Evolutionary conservation across 2,797 vertebrate species (phyloP).

Genomic region (Danio tinwini): DNA sequence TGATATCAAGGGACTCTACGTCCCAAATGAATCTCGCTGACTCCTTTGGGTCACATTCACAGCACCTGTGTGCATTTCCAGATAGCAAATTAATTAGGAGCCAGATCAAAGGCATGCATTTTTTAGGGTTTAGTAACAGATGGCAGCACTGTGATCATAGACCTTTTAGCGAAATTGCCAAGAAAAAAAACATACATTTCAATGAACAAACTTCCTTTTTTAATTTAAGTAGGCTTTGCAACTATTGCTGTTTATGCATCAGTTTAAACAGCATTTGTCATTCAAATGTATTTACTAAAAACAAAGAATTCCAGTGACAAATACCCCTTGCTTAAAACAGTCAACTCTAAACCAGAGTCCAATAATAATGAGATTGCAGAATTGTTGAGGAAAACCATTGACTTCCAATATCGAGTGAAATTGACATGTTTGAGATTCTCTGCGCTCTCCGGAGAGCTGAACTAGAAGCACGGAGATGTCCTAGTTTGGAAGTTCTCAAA

Average conservation of each 20-base stretch:
- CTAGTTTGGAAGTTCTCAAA: conserved; percentile 47
- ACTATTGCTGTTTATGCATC: not conserved
- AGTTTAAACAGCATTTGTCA: not conserved
- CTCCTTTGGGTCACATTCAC: conserved; percentile 33
- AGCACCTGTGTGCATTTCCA: conserved; percentile 18
- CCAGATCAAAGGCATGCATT: conserved; percentile 12
- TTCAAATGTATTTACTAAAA: not conserved
- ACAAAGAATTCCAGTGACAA: no score
- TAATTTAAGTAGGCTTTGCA: not conserved
- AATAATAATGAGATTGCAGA: not conserved
- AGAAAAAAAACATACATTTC: not conserved
- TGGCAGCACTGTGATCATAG: not conserved
- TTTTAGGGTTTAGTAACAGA: conserved; percentile 27
- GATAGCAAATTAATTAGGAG: conserved; percentile 34
- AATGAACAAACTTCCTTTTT: conserved; percentile 4
- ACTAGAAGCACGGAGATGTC: conserved; percentile 40
- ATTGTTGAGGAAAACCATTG: conserved; percentile 11
- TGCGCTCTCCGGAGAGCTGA: conserved; percentile 35
- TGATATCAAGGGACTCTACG: conserved; percentile 7
- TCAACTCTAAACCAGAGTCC: not conserved
- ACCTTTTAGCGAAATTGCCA: conserved; percentile 12
- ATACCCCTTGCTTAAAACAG: not conserved
- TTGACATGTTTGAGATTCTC: conserved; percentile 40
- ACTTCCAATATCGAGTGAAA: conserved; percentile 37
- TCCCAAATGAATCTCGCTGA: conserved; percentile 5